Conservation (phyloP, 2,113 vertebrate genomes). For the Limanda limanda region DNA sequence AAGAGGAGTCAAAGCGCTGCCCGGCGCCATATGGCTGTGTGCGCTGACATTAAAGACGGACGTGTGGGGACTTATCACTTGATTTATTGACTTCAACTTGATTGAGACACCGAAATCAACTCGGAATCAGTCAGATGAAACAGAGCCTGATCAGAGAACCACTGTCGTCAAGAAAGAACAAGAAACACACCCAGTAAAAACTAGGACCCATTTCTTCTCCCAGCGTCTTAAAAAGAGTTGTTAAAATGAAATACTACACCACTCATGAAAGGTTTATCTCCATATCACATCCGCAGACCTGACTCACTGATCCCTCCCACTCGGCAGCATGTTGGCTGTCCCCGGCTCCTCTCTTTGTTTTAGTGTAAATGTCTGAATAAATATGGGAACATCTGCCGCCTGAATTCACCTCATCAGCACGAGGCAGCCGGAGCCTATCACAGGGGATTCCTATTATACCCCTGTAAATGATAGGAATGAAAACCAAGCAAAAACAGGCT, state of each 20-base stretch:
- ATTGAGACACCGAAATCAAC: neutral
- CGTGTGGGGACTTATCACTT: slow-evolving; percentile 6
- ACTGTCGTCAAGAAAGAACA: no score
- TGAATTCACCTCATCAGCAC: neutral
- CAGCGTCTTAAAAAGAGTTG: no score
- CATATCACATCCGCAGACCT: neutral
- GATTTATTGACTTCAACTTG: slow-evolving; percentile 4
- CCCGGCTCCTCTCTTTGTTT: neutral
- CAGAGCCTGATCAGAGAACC: no score
- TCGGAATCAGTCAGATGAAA: neutral
- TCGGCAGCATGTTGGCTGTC: neutral
- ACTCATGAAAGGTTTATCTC: no score
- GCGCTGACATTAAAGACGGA: slow-evolving; percentile 28
- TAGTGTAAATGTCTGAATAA: neutral
- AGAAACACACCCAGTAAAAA: no score
- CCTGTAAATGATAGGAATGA: slow-evolving; percentile 3
- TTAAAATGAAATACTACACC: no score
- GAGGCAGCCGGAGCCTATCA: neutral
- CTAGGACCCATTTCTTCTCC: no score
- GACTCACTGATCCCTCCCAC: neutral
- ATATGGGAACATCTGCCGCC: neutral
- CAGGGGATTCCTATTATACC: neutral
- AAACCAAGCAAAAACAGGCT: neutral
- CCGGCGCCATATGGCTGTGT: slow-evolving; percentile 36
- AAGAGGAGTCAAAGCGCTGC: slow-evolving; percentile 40